Evolutionary conservation across 2,888 invertebrate species (phyloP), one percentile per base, ranked within the genome.

Genomic region (Lycaena phlaeas): DNA sequence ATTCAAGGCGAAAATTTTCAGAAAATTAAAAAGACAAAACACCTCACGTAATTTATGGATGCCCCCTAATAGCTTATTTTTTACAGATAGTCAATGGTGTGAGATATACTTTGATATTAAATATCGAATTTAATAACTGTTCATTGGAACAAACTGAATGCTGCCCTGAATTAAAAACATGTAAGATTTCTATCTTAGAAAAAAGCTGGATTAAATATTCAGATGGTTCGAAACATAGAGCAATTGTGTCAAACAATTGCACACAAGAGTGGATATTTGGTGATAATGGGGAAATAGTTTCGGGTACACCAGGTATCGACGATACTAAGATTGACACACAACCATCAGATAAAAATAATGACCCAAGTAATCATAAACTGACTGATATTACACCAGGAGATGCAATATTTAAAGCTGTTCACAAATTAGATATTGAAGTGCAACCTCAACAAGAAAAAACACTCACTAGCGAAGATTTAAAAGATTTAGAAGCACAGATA

Each of bases 161-260:
- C 4, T 84, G 84, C 51, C 48, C 51, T n/a, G 52, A 55, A 15
- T 61, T 63, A 14, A 77, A 71, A 51, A 61, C 79, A 4, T 92
- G 92, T 61, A 86, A 87, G 50, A 65, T 92, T 46, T 82, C 87
- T 12, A 86, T 89, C 53, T 65, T 89, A 41, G 89, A 91, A 59
- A 88, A 89, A 55, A 89, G 89, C 1, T 91, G 91, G 90, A 59
- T 88, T 15, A 79, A 76, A 56, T 73, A 85, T 39, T 61, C 81
- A 9, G 79, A 84, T 64, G 88, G 88, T 22, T 85, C 85, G 36
- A 88, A 87, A 61, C 85, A 86, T 31, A 87, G 89, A 56, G 81
- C 87, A 9, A 79, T 92, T 42, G 63, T 88, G 36, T 72, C 85
- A 14, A 90, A 91, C 52, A 92, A 92, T 56, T 91, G 91, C 57